Evolutionary conservation across 1,140 invertebrate genomes (phyloP), one percentile per base, ranked within the genome.

Genomic region (Saccostrea glomerata): DNA sequence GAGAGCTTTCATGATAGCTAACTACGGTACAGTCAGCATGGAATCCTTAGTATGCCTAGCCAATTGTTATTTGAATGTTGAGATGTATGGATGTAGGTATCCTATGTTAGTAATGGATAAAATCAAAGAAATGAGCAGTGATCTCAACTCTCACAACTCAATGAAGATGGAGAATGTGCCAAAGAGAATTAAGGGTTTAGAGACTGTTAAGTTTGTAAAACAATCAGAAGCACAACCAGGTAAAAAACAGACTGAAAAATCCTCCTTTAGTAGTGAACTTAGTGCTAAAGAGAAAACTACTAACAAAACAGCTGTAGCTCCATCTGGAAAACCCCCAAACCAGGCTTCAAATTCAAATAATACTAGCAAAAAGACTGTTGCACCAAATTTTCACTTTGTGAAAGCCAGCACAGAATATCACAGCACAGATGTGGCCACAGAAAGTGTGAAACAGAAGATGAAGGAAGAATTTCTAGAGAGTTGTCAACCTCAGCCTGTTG

Each of bases 31-130:
- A 91, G 98, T 97, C 94, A 94, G 96, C 0, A 30, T 60, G 12
- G 96, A 97, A 58, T 95, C 97, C 90, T 94, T 98, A 17, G 95
- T 98, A 36, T 98, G 97, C 94, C 95, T 98, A 84, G 97, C 97
- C 12, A 96, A 97, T 95, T 97, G 97, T 7, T 98, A 98, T 93
- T 96, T 96, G 0, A 98, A 98, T 93, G 96, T 98, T 66, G 97
- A 98, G 94, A 96, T 98, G 85, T 95, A 98, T 91, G 97, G 97
- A 83, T 98, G 97, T 95, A 96, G 96, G 92, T 98, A 98, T 95
- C 97, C 97, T 30, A 92, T 95, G 66, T 96, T 97, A 90, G 97
- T 97, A 0, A 98, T 98, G 98, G 85, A 58, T 58, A 77, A 90
- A 54, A 25, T 91, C 5, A 84, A 82, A n/a, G 82, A 87, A 25